phyloP scores from a whole-genome alignment of 2,797 vertebrate genomes.

The Xiphophorus birchmanni region DNA sequence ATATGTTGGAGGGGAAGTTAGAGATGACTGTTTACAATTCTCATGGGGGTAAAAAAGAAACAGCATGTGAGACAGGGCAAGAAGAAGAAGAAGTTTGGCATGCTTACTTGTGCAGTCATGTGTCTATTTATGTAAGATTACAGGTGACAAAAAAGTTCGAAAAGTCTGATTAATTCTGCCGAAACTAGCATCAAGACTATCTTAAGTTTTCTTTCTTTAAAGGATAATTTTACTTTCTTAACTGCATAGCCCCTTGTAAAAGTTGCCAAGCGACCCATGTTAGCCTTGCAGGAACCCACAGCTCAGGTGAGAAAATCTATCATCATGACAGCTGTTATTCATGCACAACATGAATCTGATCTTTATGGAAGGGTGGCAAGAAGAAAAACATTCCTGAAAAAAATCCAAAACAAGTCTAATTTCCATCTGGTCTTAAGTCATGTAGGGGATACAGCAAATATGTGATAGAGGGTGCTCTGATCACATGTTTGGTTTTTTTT shows the following conservation, averaged over 20 bases:
- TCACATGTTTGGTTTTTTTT: not conserved
- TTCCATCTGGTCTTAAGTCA: not conserved
- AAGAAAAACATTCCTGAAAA: not conserved
- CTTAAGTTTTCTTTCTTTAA: not conserved
- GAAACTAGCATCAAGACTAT: not conserved
- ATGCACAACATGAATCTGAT: not conserved
- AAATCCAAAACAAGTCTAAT: not conserved
- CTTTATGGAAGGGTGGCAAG: not conserved
- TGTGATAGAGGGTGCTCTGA: not conserved
- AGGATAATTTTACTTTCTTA: not conserved
- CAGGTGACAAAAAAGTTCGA: not conserved
- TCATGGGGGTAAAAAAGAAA: conserved; percentile 63
- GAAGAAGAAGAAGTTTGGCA: conserved; percentile 29
- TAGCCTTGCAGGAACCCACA: not conserved
- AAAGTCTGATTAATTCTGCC: not conserved
- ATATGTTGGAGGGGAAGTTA: conserved; percentile 80
- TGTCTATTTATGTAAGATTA: conserved; percentile 22
- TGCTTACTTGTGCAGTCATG: conserved; percentile 5
- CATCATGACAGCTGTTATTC: not conserved
- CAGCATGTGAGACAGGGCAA: conserved; percentile 39
- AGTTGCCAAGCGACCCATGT: not conserved
- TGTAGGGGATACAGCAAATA: not conserved
- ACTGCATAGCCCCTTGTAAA: not conserved
- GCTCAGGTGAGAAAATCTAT: not conserved
- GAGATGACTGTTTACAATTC: conserved; percentile 81